Percentiles rank a stretch among this genome's conserved stretches.
Evolutionary conservation across 2,888 invertebrate species (phyloP).

Genomic region (Plagodis pulveraria): DNA sequence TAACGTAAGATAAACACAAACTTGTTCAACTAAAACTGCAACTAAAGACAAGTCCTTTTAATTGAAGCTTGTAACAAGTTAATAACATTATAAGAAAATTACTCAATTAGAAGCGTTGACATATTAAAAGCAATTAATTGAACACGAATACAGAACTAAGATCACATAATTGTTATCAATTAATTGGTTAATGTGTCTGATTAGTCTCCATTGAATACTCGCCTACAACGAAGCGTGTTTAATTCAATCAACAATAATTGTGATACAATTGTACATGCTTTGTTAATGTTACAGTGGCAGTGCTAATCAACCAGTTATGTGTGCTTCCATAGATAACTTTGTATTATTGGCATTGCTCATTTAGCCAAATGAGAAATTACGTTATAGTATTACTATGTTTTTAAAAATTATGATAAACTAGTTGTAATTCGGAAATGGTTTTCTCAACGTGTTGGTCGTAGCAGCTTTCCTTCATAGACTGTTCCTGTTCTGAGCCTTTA

Average conservation of each 20-base stretch:
- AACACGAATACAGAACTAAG: slow-evolving; percentile 5
- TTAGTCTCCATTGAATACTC: slow-evolving; percentile 11
- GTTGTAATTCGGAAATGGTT: too few relatives aligned
- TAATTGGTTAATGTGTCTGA: slow-evolving; percentile 29
- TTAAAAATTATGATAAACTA: too few relatives aligned
- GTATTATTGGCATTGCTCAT: slow-evolving; percentile 1
- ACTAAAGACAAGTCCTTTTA: too few relatives aligned
- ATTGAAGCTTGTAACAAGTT: too few relatives aligned
- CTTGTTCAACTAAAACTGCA: too few relatives aligned
- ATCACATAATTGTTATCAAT: slow-evolving; percentile 29
- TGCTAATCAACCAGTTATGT: slow-evolving; percentile 28
- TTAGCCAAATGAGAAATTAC: too few relatives aligned
- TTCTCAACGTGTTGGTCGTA: too few relatives aligned
- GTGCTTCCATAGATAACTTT: slow-evolving; percentile 11
- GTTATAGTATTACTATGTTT: too few relatives aligned
- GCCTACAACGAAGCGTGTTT: slow-evolving; percentile 21
- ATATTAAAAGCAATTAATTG: slow-evolving; percentile 6
- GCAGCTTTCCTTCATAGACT: too few relatives aligned
- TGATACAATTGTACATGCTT: slow-evolving; percentile 30
- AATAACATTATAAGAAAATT: neutral
- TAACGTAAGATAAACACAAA: too few relatives aligned
- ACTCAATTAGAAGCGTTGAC: neutral
- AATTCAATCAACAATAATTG: slow-evolving; percentile 35
- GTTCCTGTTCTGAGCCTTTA: too few relatives aligned
- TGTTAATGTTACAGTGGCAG: slow-evolving; percentile 29